Percentiles rank a stretch among this genome's conserved stretches.
Evolutionary conservation across 2,797 vertebrate genomes (phyloP).

Genomic region (Miichthys miiuy): DNA sequence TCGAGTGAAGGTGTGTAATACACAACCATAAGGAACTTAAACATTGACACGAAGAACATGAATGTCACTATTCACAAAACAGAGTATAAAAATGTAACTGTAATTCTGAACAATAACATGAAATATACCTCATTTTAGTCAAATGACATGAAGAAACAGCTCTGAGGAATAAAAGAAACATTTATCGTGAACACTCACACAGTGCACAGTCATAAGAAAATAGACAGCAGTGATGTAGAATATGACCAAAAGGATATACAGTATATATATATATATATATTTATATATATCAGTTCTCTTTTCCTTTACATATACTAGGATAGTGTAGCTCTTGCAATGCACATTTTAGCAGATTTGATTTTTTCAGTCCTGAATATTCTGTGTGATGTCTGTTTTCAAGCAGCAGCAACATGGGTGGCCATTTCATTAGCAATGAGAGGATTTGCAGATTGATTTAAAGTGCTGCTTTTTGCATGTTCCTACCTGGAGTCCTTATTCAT

Average conservation of each 20-base stretch:
- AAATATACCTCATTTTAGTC: slow-evolving; percentile 38
- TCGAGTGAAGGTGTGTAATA: slow-evolving; percentile 10
- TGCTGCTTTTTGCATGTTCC: slow-evolving; percentile 62
- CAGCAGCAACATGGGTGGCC: slow-evolving; percentile 40
- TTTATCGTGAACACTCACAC: slow-evolving; percentile 63
- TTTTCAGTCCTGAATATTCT: slow-evolving; percentile 58
- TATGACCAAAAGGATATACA: slow-evolving; percentile 58
- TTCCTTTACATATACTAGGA: slow-evolving; percentile 59
- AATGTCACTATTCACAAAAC: slow-evolving; percentile 59
- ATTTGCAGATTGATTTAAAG: slow-evolving; percentile 63
- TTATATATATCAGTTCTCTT: slow-evolving; percentile 57
- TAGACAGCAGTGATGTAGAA: slow-evolving; percentile 71
- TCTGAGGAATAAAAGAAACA: slow-evolving; percentile 57
- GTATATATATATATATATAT: slow-evolving; percentile 3
- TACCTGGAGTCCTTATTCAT: slow-evolving; percentile 37
- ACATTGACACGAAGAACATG: slow-evolving; percentile 35
- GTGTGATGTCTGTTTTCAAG: slow-evolving; percentile 57
- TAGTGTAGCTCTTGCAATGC: slow-evolving; percentile 61
- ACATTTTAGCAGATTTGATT: slow-evolving; percentile 49
- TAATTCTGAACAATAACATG: slow-evolving; percentile 42
- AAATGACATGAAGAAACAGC: slow-evolving; percentile 49
- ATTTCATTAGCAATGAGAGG: slow-evolving; percentile 49
- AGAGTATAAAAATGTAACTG: slow-evolving; percentile 38
- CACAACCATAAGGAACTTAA: slow-evolving; percentile 18
- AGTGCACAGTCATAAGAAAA: slow-evolving; percentile 80